Conservation (phyloP, 2,797 vertebrate genomes). For the Varecia variegata region DNA sequence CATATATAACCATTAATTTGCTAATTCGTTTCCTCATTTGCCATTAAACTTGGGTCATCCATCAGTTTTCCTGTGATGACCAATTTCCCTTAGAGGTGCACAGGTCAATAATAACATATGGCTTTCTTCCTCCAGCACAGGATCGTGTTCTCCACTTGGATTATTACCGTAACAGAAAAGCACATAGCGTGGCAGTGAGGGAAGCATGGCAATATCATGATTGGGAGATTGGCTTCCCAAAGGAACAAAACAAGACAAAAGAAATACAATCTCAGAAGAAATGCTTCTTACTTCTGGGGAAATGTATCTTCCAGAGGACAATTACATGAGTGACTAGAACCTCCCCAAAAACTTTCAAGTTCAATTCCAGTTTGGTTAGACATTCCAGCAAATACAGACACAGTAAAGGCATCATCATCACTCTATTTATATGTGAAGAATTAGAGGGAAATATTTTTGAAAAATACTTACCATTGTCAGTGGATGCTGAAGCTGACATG, state of each 20-base stretch:
- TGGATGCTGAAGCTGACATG: not conserved
- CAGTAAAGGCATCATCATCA: not conserved
- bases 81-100: not conserved
- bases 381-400: not conserved
- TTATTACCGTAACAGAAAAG: not conserved
- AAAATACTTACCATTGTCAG: slow-evolving; percentile 74
- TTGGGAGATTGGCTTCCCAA: not conserved
- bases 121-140: not conserved
- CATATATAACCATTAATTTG: not conserved
- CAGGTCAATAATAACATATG: not conserved
- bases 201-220: no score
- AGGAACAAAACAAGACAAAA: not conserved
- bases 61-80: not conserved
- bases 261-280: not conserved
- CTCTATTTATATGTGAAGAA: not conserved
- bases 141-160: not conserved
- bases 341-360: not conserved
- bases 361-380: not conserved
- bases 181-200: not conserved
- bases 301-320: not conserved
- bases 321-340: not conserved
- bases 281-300: not conserved
- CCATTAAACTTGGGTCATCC: not conserved
- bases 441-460: not conserved
- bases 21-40: not conserved